Evolutionary conservation across 1,140 invertebrate species (phyloP).

Genomic region (Brachionus angularis): DNA sequence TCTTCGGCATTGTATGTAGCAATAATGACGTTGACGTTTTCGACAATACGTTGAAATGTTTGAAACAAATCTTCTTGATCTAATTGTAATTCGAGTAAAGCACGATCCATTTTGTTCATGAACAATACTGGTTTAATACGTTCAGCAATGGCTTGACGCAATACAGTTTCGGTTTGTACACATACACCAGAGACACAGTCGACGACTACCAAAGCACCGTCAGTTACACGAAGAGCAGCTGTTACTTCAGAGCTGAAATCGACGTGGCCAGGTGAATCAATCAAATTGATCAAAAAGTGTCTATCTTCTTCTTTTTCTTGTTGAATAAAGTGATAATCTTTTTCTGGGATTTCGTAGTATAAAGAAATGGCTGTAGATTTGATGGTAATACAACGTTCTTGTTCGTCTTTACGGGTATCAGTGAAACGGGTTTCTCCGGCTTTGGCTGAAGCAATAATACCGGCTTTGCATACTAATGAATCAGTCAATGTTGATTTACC

Average conservation of each 20-base stretch:
- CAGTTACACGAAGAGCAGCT: constrained; percentile 94
- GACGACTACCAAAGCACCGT: constrained; percentile 97
- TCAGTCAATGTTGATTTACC: constrained; percentile 99
- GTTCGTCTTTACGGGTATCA: constrained; percentile 98
- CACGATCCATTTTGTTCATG: constrained; percentile 99
- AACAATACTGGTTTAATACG: constrained; percentile 97
- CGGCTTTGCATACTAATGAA: constrained; percentile 97
- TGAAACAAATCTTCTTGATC: constrained; percentile 92
- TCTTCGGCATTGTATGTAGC: constrained; percentile 95
- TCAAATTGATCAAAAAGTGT: constrained; percentile 97
- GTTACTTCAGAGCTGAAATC: constrained; percentile 99
- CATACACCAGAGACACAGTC: constrained; percentile 99
- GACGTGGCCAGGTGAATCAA: constrained; percentile 98
- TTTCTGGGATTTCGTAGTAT: constrained; percentile 86
- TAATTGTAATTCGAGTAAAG: constrained; percentile 86
- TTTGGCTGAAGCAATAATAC: constrained; percentile 96
- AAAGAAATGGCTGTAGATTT: constrained; percentile 99
- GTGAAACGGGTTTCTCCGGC: constrained; percentile 98
- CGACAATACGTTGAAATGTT: constrained; percentile 98
- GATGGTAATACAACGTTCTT: constrained; percentile 99
- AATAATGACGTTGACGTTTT: constrained; percentile 99
- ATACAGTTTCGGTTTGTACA: constrained; percentile 96
- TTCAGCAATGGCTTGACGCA: constrained; percentile 97
- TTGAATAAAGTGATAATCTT: constrained; percentile 83
- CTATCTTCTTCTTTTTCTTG: constrained; percentile 76